Evolutionary conservation across 2,888 invertebrate genomes (phyloP).

Genomic region (Argyra leucocephala): DNA sequence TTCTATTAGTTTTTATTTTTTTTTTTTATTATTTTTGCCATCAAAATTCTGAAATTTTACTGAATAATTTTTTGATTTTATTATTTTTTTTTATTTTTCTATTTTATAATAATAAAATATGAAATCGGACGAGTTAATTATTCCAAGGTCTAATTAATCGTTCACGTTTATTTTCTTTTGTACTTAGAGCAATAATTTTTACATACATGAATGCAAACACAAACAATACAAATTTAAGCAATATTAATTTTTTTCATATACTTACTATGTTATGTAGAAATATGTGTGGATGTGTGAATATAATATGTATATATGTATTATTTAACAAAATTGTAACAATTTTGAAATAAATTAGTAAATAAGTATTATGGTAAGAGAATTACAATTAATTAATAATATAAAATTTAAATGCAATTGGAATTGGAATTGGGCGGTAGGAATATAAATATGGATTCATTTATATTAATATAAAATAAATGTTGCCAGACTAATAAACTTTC

Average conservation of each 20-base stretch:
- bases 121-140: conserved; percentile 4
- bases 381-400: conserved; percentile 6
- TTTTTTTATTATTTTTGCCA: not conserved
- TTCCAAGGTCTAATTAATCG: conserved; percentile 6
- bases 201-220: no score
- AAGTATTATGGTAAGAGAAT: conserved; percentile 1
- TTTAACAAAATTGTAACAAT: not conserved
- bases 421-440: not conserved
- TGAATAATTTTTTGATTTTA: no score
- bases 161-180: conserved; percentile 1
- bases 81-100: no score
- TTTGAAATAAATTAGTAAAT: conserved; percentile 4
- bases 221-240: no score
- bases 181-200: not conserved
- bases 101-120: not conserved
- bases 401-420: not conserved
- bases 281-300: not conserved
- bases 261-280: not conserved
- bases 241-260: no score
- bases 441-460: not conserved
- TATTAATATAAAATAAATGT: no score
- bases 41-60: not conserved
- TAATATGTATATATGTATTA: not conserved
- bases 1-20: no score
- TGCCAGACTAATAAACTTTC: no score